Base-by-base conservation (phyloP, 2,888 invertebrate species). In the Lasioglossum marginatum region DNA sequence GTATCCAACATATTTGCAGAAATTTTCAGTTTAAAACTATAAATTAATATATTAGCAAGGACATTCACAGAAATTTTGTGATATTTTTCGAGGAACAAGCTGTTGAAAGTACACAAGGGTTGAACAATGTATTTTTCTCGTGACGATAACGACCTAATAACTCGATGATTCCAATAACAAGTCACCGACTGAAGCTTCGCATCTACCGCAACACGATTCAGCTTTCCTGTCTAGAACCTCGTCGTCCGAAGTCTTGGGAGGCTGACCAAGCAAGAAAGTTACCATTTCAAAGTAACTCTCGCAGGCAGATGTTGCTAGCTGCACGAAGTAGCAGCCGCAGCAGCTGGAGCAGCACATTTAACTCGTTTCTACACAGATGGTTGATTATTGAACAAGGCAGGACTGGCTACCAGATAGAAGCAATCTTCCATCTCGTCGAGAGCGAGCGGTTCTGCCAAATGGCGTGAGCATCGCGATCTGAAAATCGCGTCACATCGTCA, bases 391-490 rank as follows among this genome's bases (percentile, higher is more conserved):
- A 77, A 71, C 72, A 71, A 40, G 72, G 77, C 70, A 12, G 73
- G 63, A 34, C 40, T 37, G 63, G 48, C 68, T 52, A 80, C 63
- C 52, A 45, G 79, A 66, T 66, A 81, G 45, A 14, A 37, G 37
- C 86, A 89, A 87, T 89, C 89, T 89, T 31, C 43, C 60, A 82
- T 86, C 79, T 86, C 63, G 60, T 43, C 43, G 34, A 72, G 84
- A 79, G 66, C 71, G 84, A 79, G 70, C 71, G 48, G 80, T 66
- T 79, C 70, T 48, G 79, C 63, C 87, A 75, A 90, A 86, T 90
- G 86, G 90, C 90, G 90, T 89, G 89, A 88, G 89, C 77, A 90
- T 90, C 88, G 84, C 86, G 87, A 90, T 90, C 82, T 87, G 87
- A 86, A 86, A 90, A 86, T 77, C 87, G 79, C 82, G 83, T 84